phyloP scores from a whole-genome alignment of 2,113 vertebrate species.

The Terrapene triunguis region DNA sequence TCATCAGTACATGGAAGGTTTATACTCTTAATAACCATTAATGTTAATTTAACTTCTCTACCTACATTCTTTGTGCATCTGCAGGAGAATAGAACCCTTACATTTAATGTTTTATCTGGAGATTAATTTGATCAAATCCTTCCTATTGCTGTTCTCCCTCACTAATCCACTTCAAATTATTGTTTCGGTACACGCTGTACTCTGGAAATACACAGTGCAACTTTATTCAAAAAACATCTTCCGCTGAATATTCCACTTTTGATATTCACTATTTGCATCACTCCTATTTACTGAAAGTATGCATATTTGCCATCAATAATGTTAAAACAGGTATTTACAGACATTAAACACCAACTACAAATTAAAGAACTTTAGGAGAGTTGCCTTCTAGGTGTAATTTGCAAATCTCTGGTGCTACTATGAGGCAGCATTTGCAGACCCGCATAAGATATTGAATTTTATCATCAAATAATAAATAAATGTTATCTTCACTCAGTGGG shows the following conservation, averaged over 20 bases:
- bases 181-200: neutral
- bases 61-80: neutral
- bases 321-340: neutral
- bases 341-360: neutral
- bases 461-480: neutral
- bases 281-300: neutral
- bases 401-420: neutral
- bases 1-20: neutral
- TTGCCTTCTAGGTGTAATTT: neutral
- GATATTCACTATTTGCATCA: neutral
- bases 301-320: neutral
- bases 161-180: neutral
- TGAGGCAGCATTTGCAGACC: neutral
- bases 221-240: neutral
- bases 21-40: neutral
- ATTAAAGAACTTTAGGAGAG: neutral
- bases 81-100: neutral
- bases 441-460: neutral
- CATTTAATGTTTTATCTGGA: neutral
- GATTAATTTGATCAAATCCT: neutral
- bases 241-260: rapidly evolving
- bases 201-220: neutral
- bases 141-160: neutral
- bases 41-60: neutral
- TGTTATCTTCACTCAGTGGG: neutral